Conservation (phyloP, 1,140 invertebrate species). For the Stegodyphus dumicola region DNA sequence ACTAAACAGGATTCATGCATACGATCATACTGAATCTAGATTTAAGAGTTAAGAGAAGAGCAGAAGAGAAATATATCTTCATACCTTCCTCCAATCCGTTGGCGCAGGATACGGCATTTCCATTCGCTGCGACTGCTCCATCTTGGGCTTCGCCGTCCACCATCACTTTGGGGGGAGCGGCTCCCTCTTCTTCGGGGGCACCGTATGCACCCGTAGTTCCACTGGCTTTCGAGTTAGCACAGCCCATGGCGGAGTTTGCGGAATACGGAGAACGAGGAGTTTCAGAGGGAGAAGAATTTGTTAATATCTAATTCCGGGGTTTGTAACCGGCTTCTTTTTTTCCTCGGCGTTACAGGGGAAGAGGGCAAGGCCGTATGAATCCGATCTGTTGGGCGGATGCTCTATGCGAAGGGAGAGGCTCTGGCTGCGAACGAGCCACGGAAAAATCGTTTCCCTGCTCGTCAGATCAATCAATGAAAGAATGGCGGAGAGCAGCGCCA, state of each 20-base stretch:
- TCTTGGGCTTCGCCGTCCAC: slow-evolving; percentile 49
- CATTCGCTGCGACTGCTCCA: slow-evolving; percentile 41
- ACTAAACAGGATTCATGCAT: no score
- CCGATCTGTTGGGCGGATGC: slow-evolving; percentile 34
- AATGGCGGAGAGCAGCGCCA: background rate
- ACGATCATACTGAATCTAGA: no score
- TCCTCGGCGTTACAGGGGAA: background rate
- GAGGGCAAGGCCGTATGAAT: background rate
- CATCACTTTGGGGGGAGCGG: slow-evolving; percentile 49
- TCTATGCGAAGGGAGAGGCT: slow-evolving; percentile 10
- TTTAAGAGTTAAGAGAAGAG: background rate
- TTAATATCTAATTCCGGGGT: no score
- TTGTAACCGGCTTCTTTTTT: background rate
- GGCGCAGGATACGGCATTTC: slow-evolving; percentile 46
- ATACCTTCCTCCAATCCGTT: slow-evolving; percentile 44
- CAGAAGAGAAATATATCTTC: background rate
- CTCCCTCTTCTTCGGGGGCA: slow-evolving; percentile 41
- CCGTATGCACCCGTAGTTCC: slow-evolving; percentile 30
- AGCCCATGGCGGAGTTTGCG: slow-evolving; percentile 9
- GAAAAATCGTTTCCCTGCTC: background rate
- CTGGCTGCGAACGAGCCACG: background rate
- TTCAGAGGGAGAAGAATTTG: background rate
- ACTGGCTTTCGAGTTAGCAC: slow-evolving; percentile 45
- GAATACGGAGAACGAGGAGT: background rate
- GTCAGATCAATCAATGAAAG: background rate